phyloP scores from a whole-genome alignment of 2,888 invertebrate species.

The Scaptomyza polygonia region DNA sequence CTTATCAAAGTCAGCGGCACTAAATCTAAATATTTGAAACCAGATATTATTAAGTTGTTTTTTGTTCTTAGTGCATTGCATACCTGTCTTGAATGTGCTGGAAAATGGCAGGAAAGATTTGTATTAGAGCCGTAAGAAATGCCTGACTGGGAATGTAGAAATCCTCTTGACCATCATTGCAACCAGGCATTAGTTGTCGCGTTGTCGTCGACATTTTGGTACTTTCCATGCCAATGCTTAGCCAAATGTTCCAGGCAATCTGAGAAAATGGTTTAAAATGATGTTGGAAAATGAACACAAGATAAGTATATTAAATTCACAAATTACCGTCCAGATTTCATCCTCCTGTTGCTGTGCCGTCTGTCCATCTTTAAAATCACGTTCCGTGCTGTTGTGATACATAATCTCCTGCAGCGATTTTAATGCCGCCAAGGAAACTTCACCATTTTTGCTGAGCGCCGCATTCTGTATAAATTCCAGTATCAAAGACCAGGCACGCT shows the following conservation, averaged over 20 bases:
- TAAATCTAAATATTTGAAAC: constrained; percentile 69
- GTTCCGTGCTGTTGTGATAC: constrained; percentile 86
- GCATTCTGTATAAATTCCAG: constrained; percentile 97
- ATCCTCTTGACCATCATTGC: constrained; percentile 85
- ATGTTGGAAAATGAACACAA: background rate
- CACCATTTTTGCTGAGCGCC: constrained; percentile 95
- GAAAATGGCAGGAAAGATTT: constrained; percentile 97
- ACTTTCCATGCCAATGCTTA: constrained; percentile 92
- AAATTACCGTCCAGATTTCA: constrained; percentile 89
- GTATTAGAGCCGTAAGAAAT: constrained; percentile 96
- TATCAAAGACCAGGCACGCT: constrained; percentile 95
- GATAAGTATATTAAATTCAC: background rate
- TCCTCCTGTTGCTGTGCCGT: constrained; percentile 82
- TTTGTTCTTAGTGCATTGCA: constrained; percentile 26
- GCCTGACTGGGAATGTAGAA: constrained; percentile 95
- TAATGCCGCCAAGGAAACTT: constrained; percentile 97
- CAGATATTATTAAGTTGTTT: background rate
- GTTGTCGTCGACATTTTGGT: constrained; percentile 86
- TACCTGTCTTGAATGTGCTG: constrained; percentile 92
- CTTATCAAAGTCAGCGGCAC: constrained; percentile 89
- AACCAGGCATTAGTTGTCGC: constrained; percentile 45
- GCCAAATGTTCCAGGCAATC: constrained; percentile 93
- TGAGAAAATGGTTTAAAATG: constrained; percentile 30
- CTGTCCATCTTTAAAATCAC: constrained; percentile 80
- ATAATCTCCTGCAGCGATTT: constrained; percentile 99